Evolutionary conservation across 2,797 vertebrate genomes (phyloP).

Genomic region (Rhadinocentrus ornatus): DNA sequence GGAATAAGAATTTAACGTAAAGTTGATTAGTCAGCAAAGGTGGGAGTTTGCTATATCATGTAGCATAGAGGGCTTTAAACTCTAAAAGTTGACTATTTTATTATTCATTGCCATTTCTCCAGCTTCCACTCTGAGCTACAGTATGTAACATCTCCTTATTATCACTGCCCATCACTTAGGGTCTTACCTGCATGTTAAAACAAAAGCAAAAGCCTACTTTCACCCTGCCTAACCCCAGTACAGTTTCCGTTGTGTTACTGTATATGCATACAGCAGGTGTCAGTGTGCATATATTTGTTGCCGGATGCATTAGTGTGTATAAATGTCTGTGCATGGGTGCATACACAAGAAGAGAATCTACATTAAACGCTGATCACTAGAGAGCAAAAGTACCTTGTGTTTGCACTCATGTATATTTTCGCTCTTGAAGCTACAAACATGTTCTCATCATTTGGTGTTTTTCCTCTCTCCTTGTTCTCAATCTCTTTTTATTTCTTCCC

Average conservation of each 20-base stretch:
- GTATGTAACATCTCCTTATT: constrained; percentile 46
- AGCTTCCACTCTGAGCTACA: constrained; percentile 36
- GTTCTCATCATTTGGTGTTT: constrained; percentile 45
- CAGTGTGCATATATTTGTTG: constrained; percentile 50
- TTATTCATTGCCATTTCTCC: constrained; percentile 21
- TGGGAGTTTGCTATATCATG: background rate
- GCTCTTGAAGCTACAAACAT: constrained; percentile 13
- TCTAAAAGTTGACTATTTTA: background rate
- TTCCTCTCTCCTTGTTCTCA: constrained; percentile 37
- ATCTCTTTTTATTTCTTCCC: constrained; percentile 44
- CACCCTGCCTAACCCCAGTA: constrained; percentile 73
- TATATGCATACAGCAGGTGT: constrained; percentile 48
- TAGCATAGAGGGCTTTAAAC: background rate
- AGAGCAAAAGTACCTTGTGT: constrained; percentile 62
- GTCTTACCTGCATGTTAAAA: constrained; percentile 70
- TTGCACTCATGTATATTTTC: constrained; percentile 61
- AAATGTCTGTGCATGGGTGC: constrained; percentile 58
- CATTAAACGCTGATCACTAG: constrained; percentile 12
- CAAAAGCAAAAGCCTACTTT: constrained; percentile 46
- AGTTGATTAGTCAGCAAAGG: background rate
- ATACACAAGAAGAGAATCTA: constrained; percentile 64
- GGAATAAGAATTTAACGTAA: background rate
- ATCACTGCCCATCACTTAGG: constrained; percentile 49
- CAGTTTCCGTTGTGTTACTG: constrained; percentile 47
- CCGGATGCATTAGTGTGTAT: constrained; percentile 7